Percentiles rank a stretch among this genome's conserved stretches.
These are phyloP conservation scores for Epinephelus malabaricus DNA, from an alignment of 2,797 vertebrate genomes.

Conservation along the genomic window DNA sequence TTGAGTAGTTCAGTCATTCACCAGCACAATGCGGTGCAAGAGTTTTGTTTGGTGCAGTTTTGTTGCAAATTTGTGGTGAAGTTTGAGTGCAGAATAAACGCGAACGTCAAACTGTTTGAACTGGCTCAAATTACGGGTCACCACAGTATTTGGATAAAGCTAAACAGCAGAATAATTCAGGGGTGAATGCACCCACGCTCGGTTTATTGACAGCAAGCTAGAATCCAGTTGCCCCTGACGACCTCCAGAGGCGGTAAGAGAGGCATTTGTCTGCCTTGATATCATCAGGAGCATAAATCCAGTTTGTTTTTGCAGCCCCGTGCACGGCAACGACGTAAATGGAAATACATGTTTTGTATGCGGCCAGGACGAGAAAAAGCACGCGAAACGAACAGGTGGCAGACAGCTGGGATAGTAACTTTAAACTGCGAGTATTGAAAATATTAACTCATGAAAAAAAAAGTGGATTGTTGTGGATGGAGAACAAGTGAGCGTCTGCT, in stretches of 20 bases:
- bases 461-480: constrained; percentile 32
- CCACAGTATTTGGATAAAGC: constrained; percentile 51
- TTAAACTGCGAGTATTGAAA: constrained; percentile 35
- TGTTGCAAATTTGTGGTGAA: constrained; percentile 38
- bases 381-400: constrained; percentile 57
- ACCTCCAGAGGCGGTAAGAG: constrained; percentile 18
- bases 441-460: constrained; percentile 47
- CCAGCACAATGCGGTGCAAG: constrained; percentile 6
- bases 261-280: not conserved
- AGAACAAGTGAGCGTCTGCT: constrained; percentile 33
- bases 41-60: constrained; percentile 53
- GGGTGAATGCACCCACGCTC: not conserved
- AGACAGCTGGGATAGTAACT: constrained; percentile 52
- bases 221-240: constrained; percentile 28
- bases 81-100: constrained; percentile 9
- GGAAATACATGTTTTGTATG: constrained; percentile 55
- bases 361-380: constrained; percentile 10
- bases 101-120: constrained; percentile 51
- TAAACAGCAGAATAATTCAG: constrained; percentile 43
- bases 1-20: not conserved
- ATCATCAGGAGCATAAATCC: constrained; percentile 15
- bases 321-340: constrained; percentile 19
- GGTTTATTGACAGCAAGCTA: constrained; percentile 15
- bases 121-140: constrained; percentile 35
- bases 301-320: constrained; percentile 35